phyloP scores from a whole-genome alignment of 2,888 invertebrate genomes.

The Synergus umbraculus region DNA sequence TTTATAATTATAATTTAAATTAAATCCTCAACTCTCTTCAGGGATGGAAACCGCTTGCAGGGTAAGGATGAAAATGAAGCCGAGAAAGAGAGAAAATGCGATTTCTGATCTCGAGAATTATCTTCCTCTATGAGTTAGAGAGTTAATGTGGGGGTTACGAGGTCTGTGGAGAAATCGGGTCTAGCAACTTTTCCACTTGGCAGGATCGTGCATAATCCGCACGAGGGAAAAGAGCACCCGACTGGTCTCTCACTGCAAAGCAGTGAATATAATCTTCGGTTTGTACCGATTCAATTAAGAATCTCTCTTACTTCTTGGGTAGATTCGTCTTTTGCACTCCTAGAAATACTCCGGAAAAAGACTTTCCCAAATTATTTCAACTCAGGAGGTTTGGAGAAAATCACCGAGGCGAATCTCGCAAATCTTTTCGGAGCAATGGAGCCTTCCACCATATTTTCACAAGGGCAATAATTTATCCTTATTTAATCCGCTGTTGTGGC shows the following conservation, averaged over 20 bases:
- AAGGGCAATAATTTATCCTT: not conserved
- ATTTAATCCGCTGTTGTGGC: not conserved
- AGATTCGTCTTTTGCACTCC: conserved; percentile 9
- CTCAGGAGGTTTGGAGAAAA: conserved; percentile 18
- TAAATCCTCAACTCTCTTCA: conserved; percentile 9
- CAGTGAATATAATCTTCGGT: conserved; percentile 43
- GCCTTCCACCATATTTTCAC: not conserved
- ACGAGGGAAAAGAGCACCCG: conserved; percentile 42
- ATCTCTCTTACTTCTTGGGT: conserved; percentile 18
- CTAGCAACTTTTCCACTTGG: conserved; percentile 57
- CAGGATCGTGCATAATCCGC: conserved; percentile 57
- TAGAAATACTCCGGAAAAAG: not conserved
- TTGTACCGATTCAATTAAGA: conserved; percentile 56
- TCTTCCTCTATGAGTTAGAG: not conserved
- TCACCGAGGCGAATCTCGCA: not conserved
- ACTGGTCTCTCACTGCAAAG: conserved; percentile 18
- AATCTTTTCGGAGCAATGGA: conserved; percentile 22
- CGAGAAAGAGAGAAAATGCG: conserved; percentile 14
- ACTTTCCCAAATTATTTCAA: not conserved
- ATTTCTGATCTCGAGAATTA: conserved; percentile 38
- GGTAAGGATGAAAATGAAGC: not conserved
- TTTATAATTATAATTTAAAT: conserved; percentile 39
- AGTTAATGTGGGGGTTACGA: not conserved
- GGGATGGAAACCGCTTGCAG: not conserved
- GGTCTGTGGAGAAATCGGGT: conserved; percentile 45